Evolutionary conservation across 2,113 vertebrate genomes (phyloP), one percentile per base, ranked within the genome.

Genomic region (Pedetes capensis): DNA sequence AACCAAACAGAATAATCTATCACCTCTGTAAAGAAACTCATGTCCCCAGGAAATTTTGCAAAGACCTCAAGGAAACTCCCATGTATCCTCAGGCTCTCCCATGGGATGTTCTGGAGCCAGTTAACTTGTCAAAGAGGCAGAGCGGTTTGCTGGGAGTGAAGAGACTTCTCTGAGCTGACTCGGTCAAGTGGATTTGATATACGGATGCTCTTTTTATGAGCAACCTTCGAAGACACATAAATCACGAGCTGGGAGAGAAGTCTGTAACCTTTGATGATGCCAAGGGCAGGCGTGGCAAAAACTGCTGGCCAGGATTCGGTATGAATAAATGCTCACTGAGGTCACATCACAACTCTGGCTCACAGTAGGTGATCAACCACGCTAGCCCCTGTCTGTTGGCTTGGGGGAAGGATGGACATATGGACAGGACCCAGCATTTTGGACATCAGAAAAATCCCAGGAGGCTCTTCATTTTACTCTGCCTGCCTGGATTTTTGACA

Each of bases 121-220:
- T 78, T 81, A 53, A 8, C 16, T 3, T 4, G 44, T 79, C n/a
- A 2, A 5, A 90, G 68, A 32, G n/a, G 4, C 25, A 17, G 71
- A 9, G 55, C 37, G 0, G 1, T 47, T 14, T 29, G 8, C 0
- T 0, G 3, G n/a, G 51, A 44, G 42, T 0, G n/a, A 82, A 39
- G 93, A 34, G 6, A 44, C 64, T 1, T 27, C 37, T 49, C 32
- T 0, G 64, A 57, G n/a, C 72, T 22, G 72, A 81, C 51, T 2
- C 12, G 47, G 51, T 34, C 49, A 10, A 8, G 83, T 17, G 29
- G 87, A 57, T 51, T 68, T 53, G 63, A 91, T 27, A 6, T 47
- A 11, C 59, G 53, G 53, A 68, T 39, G 69, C 53, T 29, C 80
- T 78, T 61, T 59, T 23, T 55, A 75, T 8, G 72, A 85, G 42